Evolutionary conservation across 2,113 vertebrate genomes (phyloP), one percentile per base, ranked within the genome.

Genomic region (Ailurus styani): DNA sequence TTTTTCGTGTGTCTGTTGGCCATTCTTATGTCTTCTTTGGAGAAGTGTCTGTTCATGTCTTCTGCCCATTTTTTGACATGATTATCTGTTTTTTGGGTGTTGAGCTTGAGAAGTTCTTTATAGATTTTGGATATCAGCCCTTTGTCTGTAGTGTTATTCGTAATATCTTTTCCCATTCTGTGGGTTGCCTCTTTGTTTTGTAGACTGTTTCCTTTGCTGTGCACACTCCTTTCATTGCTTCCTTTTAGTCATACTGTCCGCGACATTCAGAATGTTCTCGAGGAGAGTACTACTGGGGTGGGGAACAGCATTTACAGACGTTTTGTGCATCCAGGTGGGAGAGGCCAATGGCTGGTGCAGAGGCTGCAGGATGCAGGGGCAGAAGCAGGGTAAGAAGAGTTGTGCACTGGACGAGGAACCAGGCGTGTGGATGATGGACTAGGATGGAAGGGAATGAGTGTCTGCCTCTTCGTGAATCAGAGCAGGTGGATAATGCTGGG

Each of bases 391-490:
- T n/a, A n/a, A n/a, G n/a, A n/a, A n/a, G 72, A 4, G 25, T 7
- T 15, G 72, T 21, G 23, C 12, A 0, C 40, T 4, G 70, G 40
- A 13, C 6, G 0, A 0, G 25, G 40, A 27, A 3, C 70, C 40
- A 7, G 40, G 72, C 3, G 6, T 15, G 15, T 27, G 40, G 23
- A 42, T 2, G 72, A 7, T 15, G 40, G 40, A 27, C n/a, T 45
- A 45, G 23, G 10, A 15, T 15, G 37, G 37, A 42, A 45, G 72
- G 40, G 15, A 21, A 40, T 2, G 12, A 14, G 23, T 27, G 68
- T 70, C 68, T 1, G 1, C 4, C 40, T 40, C 68, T 1, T 11
- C 9, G 10, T 0, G 2, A 23, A 13, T 73, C 37, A 14, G 21
- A 42, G 70, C 23, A 0, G 42, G 13, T 1, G 40, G 23, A 25